Percentiles rank a stretch among this genome's conserved stretches.
Conservation (phyloP, 2,797 vertebrate genomes). For the Acomys russatus region DNA sequence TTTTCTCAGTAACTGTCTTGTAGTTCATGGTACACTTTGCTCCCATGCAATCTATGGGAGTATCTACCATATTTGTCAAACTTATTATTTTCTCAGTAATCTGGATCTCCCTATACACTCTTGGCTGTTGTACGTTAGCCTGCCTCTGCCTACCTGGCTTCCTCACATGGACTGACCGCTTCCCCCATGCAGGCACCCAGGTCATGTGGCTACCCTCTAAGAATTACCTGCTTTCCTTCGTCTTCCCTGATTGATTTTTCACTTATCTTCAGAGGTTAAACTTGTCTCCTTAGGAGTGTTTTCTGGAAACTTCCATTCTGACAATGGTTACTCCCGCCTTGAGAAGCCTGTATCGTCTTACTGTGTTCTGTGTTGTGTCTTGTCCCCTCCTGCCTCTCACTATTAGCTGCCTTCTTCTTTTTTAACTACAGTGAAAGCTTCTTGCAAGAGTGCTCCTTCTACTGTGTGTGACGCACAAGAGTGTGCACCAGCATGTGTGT, state of each 20-base stretch:
- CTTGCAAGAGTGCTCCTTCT: neutral
- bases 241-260: neutral
- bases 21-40: neutral
- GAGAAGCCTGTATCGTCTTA: neutral
- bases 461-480: too few species aligned
- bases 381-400: neutral
- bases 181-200: neutral
- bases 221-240: neutral
- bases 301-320: neutral
- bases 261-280: slow-evolving; percentile 11
- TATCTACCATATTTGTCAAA: neutral
- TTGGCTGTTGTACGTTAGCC: neutral
- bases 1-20: neutral
- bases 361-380: neutral
- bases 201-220: neutral
- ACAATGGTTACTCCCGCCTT: neutral
- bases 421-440: neutral
- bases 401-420: neutral
- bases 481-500: too few species aligned
- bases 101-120: neutral
- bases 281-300: neutral
- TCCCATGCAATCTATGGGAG: neutral
- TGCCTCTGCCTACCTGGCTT: neutral
- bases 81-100: neutral
- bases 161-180: neutral